phyloP scores from a whole-genome alignment of 2,113 vertebrate genomes.

The Tinamus guttatus region DNA sequence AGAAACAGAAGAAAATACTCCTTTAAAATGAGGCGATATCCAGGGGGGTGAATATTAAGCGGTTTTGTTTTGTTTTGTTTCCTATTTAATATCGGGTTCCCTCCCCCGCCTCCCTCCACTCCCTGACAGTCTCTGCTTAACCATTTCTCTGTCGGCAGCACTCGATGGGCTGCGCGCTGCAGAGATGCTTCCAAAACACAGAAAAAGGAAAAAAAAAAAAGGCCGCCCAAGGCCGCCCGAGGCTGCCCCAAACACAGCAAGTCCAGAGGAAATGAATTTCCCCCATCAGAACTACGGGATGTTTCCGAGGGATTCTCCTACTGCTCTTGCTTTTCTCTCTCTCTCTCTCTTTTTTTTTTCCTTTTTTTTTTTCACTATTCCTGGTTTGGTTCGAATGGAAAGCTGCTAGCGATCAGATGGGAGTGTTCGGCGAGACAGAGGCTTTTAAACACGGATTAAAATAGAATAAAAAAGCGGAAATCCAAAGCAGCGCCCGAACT shows the following conservation, averaged over 20 bases:
- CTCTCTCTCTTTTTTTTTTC: neutral
- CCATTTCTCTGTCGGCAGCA: neutral
- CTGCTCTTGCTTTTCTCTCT: neutral
- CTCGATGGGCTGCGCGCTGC: neutral
- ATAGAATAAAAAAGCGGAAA: neutral
- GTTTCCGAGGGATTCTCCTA: neutral
- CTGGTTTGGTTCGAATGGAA: neutral
- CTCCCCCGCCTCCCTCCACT: neutral
- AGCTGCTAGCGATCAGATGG: neutral
- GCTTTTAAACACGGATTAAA: neutral
- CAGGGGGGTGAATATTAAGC: neutral
- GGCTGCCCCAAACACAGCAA: neutral
- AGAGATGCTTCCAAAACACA: neutral
- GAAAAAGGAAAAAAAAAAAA: no score
- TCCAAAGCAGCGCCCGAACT: neutral
- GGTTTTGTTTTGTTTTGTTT: neutral
- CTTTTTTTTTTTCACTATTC: no score
- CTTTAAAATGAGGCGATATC: neutral
- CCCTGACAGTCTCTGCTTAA: neutral
- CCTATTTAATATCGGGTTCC: neutral
- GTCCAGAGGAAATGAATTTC: slow-evolving; percentile 16
- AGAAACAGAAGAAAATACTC: neutral
- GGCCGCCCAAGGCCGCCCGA: neutral
- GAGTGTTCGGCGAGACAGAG: neutral
- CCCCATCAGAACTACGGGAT: neutral